Conservation (phyloP, 2,797 vertebrate genomes). For the Manis crassicaudata region DNA sequence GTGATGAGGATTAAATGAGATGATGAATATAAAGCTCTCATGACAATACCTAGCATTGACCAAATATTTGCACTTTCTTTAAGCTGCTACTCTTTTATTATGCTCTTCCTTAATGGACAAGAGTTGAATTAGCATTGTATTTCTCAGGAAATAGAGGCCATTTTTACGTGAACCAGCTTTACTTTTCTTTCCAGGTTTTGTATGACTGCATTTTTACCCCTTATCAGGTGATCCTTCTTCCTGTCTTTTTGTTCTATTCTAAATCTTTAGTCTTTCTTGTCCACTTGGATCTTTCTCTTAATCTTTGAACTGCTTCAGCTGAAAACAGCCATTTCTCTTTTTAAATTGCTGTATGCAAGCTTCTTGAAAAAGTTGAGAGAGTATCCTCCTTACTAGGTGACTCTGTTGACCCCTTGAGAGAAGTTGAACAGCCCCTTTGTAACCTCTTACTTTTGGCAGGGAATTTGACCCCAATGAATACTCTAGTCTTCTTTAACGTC, state of each 20-base stretch:
- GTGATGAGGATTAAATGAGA: neutral
- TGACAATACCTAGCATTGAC: neutral
- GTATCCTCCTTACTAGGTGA: neutral
- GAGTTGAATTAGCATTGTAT: neutral
- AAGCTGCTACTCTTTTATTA: neutral
- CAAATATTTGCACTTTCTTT: neutral
- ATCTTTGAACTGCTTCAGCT: neutral
- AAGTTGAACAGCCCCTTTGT: neutral
- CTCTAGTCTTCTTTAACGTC: neutral
- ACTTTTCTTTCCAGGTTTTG: neutral
- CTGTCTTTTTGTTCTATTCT: neutral
- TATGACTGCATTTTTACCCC: neutral
- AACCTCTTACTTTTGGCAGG: neutral
- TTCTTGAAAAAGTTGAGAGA: slow-evolving; percentile 21
- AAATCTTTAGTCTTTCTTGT: slow-evolving; percentile 32
- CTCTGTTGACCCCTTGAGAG: slow-evolving; percentile 2
- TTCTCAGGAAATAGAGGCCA: slow-evolving; percentile 19
- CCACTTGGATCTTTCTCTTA: neutral
- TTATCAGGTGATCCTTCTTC: neutral
- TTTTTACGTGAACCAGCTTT: neutral
- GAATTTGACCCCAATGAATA: neutral
- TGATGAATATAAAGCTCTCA: neutral
- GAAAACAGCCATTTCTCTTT: neutral
- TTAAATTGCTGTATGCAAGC: neutral
- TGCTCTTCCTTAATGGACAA: neutral